Conservation (phyloP, 2,888 invertebrate genomes). For the Pseudococcus longispinus region DNA sequence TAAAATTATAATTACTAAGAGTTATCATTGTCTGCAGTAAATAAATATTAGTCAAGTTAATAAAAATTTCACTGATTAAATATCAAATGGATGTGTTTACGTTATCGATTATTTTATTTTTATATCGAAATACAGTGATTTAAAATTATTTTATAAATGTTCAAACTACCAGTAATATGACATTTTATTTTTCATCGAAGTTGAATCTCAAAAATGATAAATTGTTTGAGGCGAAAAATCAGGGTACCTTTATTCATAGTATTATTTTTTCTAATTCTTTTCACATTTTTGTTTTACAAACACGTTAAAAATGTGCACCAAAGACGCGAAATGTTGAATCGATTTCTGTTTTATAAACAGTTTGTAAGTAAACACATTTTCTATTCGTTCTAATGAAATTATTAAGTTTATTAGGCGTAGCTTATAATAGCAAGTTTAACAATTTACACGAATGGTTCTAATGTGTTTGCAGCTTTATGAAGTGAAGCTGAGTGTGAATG, state of each 20-base stretch:
- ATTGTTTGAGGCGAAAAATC: conserved; percentile 34
- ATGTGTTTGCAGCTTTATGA: conserved; percentile 36
- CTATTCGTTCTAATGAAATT: not conserved
- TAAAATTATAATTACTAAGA: too few relatives aligned
- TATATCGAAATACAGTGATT: not conserved
- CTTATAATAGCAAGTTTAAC: too few relatives aligned
- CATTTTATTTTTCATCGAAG: not conserved
- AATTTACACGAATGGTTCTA: not conserved
- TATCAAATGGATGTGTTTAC: not conserved
- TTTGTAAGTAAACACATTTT: conserved; percentile 25
- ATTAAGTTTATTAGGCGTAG: too few relatives aligned
- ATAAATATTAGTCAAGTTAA: too few relatives aligned
- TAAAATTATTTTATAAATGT: not conserved
- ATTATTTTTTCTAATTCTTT: conserved; percentile 17
- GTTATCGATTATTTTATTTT: not conserved
- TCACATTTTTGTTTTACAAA: conserved; percentile 33
- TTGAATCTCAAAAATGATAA: not conserved
- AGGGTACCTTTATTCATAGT: conserved; percentile 40
- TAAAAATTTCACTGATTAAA: too few relatives aligned
- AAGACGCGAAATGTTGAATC: conserved; percentile 39
- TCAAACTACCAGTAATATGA: not conserved
- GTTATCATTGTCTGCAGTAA: too few relatives aligned
- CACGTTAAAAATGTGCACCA: conserved; percentile 40
- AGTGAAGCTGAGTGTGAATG: conserved; percentile 39
- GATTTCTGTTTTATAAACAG: conserved; percentile 27